phyloP scores from a whole-genome alignment of 2,888 invertebrate species.

The Cerastoderma edule region DNA sequence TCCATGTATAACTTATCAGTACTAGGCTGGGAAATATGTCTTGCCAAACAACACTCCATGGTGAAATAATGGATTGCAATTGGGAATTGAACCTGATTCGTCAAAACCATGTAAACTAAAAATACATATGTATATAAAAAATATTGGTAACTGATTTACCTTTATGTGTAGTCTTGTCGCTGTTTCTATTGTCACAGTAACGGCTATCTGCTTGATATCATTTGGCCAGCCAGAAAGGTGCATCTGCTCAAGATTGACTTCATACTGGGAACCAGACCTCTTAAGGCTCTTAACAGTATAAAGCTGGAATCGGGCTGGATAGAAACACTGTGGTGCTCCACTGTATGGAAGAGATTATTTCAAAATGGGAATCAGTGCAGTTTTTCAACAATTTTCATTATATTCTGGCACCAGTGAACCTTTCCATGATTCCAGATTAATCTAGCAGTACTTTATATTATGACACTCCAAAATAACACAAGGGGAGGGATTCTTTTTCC shows the following conservation, averaged over 20 bases:
- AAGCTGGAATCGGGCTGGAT: slow-evolving; percentile 62
- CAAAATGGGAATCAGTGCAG: neutral
- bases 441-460: neutral
- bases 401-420: neutral
- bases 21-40: too few relatives aligned
- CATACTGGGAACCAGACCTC: slow-evolving; percentile 46
- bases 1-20: too few relatives aligned
- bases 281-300: slow-evolving; percentile 55
- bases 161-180: slow-evolving; percentile 66
- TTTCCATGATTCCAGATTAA: neutral
- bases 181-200: slow-evolving; percentile 68
- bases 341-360: neutral
- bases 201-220: slow-evolving; percentile 59
- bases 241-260: slow-evolving; percentile 44
- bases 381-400: neutral
- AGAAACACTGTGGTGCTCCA: slow-evolving; percentile 68
- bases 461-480: neutral
- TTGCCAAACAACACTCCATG: too few relatives aligned
- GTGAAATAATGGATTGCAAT: too few relatives aligned
- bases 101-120: too few relatives aligned
- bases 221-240: slow-evolving; percentile 65
- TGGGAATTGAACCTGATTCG: too few relatives aligned
- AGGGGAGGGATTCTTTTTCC: neutral
- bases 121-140: too few relatives aligned
- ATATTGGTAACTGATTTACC: too few relatives aligned